A percentile compares a stretch with the other conserved stretches of the same genome.
These are phyloP conservation scores for Meliscaeva auricollis DNA, from an alignment of 2,888 invertebrate species.

Conservation along the genomic window DNA sequence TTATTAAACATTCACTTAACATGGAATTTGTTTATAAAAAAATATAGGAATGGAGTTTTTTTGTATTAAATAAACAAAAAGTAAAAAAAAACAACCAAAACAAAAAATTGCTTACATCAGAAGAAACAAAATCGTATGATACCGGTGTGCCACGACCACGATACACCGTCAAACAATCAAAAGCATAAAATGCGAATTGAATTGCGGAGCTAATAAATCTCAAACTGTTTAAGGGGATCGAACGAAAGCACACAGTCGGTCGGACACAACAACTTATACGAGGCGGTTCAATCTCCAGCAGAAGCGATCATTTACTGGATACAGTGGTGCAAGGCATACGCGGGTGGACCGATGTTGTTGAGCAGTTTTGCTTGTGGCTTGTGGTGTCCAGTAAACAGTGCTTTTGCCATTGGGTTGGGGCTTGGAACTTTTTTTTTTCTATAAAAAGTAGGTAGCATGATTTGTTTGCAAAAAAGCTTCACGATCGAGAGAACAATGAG, in stretches of 20 bases:
- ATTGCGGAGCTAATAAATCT: constrained; percentile 16
- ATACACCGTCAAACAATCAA: constrained; percentile 23
- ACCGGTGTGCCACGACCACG: constrained; percentile 40
- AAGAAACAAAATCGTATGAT: constrained; percentile 69
- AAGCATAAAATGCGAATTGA: constrained; percentile 18
- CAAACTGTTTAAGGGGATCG: constrained; percentile 40
- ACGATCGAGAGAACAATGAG: constrained; percentile 12
- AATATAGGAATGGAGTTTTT: neutral
- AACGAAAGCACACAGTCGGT: constrained; percentile 4
- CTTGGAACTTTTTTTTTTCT: neutral
- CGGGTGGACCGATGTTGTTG: constrained; percentile 51
- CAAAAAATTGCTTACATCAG: constrained; percentile 53
- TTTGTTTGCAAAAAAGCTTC: neutral
- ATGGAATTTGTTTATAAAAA: constrained; percentile 7
- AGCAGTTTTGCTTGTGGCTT: too few relatives aligned
- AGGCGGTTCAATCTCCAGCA: constrained; percentile 50
- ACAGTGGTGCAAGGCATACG: constrained; percentile 11
- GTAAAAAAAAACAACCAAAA: constrained; percentile 8
- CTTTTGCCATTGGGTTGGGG: neutral
- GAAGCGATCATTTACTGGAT: constrained; percentile 69
- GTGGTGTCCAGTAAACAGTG: constrained; percentile 56
- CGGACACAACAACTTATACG: constrained; percentile 23
- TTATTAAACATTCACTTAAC: neutral
- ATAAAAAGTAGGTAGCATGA: neutral
- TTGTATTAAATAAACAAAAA: too few relatives aligned